These are phyloP conservation scores for Pelecanus crispus DNA, from an alignment of 2,113 vertebrate genomes.

Conservation along the genomic window DNA sequence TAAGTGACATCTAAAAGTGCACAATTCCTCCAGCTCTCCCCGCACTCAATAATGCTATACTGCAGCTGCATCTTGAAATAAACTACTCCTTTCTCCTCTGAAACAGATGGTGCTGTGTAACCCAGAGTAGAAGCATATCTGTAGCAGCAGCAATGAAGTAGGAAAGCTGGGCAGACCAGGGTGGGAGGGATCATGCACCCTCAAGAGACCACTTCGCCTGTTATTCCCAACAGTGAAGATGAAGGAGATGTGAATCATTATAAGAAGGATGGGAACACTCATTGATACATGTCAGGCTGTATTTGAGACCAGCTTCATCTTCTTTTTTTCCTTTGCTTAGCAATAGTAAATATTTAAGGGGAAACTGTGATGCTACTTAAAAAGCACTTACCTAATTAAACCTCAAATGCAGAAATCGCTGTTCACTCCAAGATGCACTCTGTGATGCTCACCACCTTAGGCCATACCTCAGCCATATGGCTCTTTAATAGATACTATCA, in stretches of 20 bases:
- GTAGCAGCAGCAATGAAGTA: not conserved
- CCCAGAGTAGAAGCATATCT: not conserved
- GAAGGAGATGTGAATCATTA: not conserved
- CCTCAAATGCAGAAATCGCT: not conserved
- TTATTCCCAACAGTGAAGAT: not conserved
- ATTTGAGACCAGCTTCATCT: not conserved
- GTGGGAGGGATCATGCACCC: not conserved
- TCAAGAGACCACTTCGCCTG: not conserved
- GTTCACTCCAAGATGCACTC: not conserved
- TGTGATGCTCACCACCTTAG: slow-evolving; percentile 28
- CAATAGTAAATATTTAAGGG: slow-evolving; percentile 8
- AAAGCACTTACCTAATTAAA: slow-evolving; percentile 56
- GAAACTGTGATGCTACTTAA: not conserved
- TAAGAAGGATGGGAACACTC: not conserved
- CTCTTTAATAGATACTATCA: slow-evolving; percentile 21
- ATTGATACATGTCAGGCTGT: not conserved
- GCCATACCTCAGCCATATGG: slow-evolving; percentile 52
- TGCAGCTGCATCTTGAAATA: not conserved
- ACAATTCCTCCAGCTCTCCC: not conserved
- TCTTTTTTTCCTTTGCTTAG: not conserved
- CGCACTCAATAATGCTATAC: not conserved
- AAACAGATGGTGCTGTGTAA: slow-evolving; percentile 2
- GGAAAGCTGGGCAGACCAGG: not conserved
- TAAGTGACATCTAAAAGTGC: not conserved
- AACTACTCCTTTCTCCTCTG: not conserved